phyloP scores from a whole-genome alignment of 1,140 invertebrate genomes.

The Onthophagus taurus region DNA sequence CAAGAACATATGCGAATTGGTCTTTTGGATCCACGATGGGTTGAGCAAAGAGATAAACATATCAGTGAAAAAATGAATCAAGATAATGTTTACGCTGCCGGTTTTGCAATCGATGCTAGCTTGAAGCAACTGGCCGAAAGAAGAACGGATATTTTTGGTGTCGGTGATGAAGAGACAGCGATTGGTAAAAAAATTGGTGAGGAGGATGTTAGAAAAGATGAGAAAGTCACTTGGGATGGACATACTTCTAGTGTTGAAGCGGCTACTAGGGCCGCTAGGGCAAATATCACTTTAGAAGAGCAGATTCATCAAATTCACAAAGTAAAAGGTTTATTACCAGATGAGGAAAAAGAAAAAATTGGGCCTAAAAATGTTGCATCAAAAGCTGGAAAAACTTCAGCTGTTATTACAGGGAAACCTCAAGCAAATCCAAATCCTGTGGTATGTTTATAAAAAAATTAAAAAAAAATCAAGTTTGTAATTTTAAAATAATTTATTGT shows the following conservation, averaged over 20 bases:
- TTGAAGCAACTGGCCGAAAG: conserved; percentile 93
- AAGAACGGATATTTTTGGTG: conserved; percentile 99
- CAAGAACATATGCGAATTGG: conserved; percentile 98
- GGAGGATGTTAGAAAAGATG: conserved; percentile 79
- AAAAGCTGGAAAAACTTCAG: conserved; percentile 29
- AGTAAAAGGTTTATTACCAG: conserved; percentile 83
- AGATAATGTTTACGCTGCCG: conserved; percentile 78
- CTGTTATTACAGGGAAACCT: conserved; percentile 40
- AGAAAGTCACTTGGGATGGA: conserved; percentile 97
- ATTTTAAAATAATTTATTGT: conserved; percentile 8
- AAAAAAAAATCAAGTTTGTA: background rate
- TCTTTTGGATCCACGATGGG: conserved; percentile 93
- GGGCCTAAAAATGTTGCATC: conserved; percentile 62
- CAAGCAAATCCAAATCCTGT: conserved; percentile 35
- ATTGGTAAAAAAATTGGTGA: conserved; percentile 99
- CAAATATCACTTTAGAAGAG: conserved; percentile 93
- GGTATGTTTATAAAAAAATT: conserved; percentile 16
- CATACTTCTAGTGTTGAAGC: conserved; percentile 91
- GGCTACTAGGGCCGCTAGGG: conserved; percentile 80
- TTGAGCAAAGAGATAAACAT: conserved; percentile 89
- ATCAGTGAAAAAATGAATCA: conserved; percentile 74
- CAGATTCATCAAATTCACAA: conserved; percentile 97
- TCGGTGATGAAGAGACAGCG: conserved; percentile 94
- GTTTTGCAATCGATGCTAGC: conserved; percentile 88
- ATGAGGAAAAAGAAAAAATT: conserved; percentile 90